Evolutionary conservation across 2,888 invertebrate species (phyloP).

Genomic region (Halictus ligatus): DNA sequence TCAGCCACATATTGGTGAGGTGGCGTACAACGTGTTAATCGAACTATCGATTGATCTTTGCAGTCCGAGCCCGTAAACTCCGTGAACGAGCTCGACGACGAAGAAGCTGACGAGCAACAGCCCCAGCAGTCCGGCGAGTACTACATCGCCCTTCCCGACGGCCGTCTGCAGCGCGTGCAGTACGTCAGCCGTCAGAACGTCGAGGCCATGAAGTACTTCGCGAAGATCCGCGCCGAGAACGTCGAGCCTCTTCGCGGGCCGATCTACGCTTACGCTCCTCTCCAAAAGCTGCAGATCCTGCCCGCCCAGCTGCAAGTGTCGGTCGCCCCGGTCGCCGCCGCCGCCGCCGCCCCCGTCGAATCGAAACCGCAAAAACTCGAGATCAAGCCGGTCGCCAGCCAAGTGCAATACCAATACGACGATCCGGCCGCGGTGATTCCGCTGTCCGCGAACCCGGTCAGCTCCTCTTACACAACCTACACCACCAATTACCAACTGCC

Average conservation of each 20-base stretch:
- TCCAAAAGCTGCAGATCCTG: slow-evolving; percentile 79
- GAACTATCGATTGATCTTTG: background rate
- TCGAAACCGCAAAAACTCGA: slow-evolving; percentile 74
- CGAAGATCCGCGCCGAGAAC: slow-evolving; percentile 87
- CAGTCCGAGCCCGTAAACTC: slow-evolving; percentile 78
- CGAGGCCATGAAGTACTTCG: slow-evolving; percentile 88
- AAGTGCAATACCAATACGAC: slow-evolving; percentile 78
- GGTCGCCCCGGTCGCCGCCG: slow-evolving; percentile 55
- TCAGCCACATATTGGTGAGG: no score
- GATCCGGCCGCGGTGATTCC: slow-evolving; percentile 69
- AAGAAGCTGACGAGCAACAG: slow-evolving; percentile 77
- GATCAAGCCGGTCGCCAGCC: slow-evolving; percentile 77
- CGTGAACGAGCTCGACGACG: slow-evolving; percentile 80
- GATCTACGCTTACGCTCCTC: slow-evolving; percentile 85
- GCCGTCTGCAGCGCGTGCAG: slow-evolving; percentile 87
- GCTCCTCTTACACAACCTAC: slow-evolving; percentile 75
- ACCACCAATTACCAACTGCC: slow-evolving; percentile 77
- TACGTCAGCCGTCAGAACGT: slow-evolving; percentile 86
- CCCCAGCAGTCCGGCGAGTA: slow-evolving; percentile 85
- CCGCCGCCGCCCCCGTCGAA: slow-evolving; percentile 42
- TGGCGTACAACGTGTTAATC: no score
- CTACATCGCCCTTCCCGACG: slow-evolving; percentile 88
- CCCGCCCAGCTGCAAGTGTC: slow-evolving; percentile 72
- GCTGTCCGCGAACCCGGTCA: slow-evolving; percentile 69
- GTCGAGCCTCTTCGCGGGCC: slow-evolving; percentile 88